Conservation (phyloP, 2,888 invertebrate genomes). For the Boloria euphrosyne region DNA sequence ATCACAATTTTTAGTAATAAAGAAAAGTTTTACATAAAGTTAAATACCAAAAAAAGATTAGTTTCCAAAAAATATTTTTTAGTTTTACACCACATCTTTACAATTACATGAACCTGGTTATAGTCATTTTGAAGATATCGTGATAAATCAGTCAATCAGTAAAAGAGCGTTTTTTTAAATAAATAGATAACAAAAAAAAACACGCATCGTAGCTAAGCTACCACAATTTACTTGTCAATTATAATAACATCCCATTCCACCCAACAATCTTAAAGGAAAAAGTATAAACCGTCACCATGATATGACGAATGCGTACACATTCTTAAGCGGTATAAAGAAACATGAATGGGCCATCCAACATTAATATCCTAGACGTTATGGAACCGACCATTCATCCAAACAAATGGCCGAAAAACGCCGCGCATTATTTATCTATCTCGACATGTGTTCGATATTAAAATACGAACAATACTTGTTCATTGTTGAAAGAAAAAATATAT, state of each 20-base stretch:
- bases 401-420: constrained; percentile 62
- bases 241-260: constrained; percentile 25
- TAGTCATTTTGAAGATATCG: no score
- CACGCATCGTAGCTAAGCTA: neutral
- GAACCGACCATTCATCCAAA: constrained; percentile 69
- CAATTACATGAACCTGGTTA: no score
- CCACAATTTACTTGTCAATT: constrained; percentile 29
- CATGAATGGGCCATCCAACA: constrained; percentile 58
- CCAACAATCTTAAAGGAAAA: constrained; percentile 33
- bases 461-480: constrained; percentile 75
- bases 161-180: neutral
- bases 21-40: no score
- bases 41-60: no score
- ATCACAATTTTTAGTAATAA: no score
- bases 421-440: constrained; percentile 74
- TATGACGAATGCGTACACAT: constrained; percentile 53
- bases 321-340: constrained; percentile 45
- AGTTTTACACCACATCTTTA: no score
- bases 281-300: constrained; percentile 41
- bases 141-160: no score
- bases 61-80: no score
- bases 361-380: constrained; percentile 70
- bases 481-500: constrained; percentile 66
- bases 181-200: constrained; percentile 4
- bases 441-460: constrained; percentile 76